A percentile compares a stretch with the other conserved stretches of the same genome.
Evolutionary conservation across 1,140 invertebrate genomes (phyloP).

Genomic region (Thereuonema tuberculata): DNA sequence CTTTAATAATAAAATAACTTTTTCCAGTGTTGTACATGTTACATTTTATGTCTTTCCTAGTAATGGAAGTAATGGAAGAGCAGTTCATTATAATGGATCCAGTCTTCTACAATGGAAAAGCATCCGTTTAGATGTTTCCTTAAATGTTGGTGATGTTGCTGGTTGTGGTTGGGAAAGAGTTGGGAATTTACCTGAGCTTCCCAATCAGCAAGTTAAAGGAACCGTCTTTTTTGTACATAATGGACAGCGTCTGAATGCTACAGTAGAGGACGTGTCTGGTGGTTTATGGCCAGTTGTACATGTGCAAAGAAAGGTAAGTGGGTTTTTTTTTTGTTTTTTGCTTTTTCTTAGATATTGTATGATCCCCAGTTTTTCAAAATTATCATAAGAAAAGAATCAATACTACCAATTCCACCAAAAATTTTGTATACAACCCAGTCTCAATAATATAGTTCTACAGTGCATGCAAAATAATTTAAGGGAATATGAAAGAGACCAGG

Average conservation of each 20-base stretch:
- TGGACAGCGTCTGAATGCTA: conserved; percentile 24
- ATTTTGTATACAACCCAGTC: too few species aligned
- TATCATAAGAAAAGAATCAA: too few species aligned
- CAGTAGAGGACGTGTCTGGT: conserved; percentile 30
- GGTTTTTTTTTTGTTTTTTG: neutral
- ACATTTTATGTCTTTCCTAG: too few species aligned
- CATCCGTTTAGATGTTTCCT: conserved; percentile 28
- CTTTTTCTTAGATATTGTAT: neutral
- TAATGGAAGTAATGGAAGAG: conserved; percentile 32
- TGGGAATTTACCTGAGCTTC: conserved; percentile 17
- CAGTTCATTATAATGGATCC: conserved; percentile 34
- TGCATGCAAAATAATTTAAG: too few species aligned
- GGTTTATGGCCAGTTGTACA: conserved; percentile 33
- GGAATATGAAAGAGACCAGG: too few species aligned
- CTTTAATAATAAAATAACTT: too few species aligned
- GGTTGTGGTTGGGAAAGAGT: conserved; percentile 33
- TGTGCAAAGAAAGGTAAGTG: conserved; percentile 32
- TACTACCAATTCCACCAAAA: too few species aligned
- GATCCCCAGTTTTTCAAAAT: too few species aligned
- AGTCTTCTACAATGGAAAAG: conserved; percentile 33
- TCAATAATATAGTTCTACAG: too few species aligned
- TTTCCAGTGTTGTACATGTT: too few species aligned
- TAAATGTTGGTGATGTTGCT: conserved; percentile 30
- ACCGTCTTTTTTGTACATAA: conserved; percentile 32
- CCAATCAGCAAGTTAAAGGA: conserved; percentile 23